Evolutionary conservation across 1,140 invertebrate species (phyloP), one percentile per base, ranked within the genome.

Genomic region (Aphidius ervi): DNA sequence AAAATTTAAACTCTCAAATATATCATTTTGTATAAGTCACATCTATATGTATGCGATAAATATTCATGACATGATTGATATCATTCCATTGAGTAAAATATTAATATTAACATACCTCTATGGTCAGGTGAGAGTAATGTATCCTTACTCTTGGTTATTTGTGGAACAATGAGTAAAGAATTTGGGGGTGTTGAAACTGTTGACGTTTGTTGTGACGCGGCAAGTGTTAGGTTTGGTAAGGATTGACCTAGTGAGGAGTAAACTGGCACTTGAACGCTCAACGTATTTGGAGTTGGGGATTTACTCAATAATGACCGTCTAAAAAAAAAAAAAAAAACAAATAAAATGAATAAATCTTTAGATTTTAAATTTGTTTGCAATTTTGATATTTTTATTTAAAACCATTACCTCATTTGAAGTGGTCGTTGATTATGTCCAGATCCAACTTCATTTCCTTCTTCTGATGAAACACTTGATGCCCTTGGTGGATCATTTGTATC

Each of bases 261-360:
- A 9, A 83, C 75, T 41, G 84, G 84, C 6, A 89, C 85, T 70
- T 90, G 87, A 45, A 93, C 88, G 10, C 87, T 87, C 49, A 92
- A 76, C 0, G 88, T 90, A 68, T 91, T 92, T 5, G 87, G 86
- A 5, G 87, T 86, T 64, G 75, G 77, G 52, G 77, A 77, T 67
- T 80, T 79, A 61, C 67, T 76, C 65, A 77, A 69, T 48, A 78
- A 63, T 43, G 76, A 75, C 52, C 77, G 72, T 65, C 77, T 79
- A 64, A 48, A 43, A 6, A 7, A 9, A 43, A 9, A 43, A 43
- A 9, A 43, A 9, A 43, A 1, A 9, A 43, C 6, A 43, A 43
- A 7, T 43, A 16, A 16, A 16, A 16, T 16, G 16, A 16, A 16
- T 16, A 31, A 55, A 40, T 55, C 40, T 40, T 55, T 4, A 37